Evolutionary conservation across 2,113 vertebrate genomes (phyloP).

Genomic region (Theristicus caerulescens): DNA sequence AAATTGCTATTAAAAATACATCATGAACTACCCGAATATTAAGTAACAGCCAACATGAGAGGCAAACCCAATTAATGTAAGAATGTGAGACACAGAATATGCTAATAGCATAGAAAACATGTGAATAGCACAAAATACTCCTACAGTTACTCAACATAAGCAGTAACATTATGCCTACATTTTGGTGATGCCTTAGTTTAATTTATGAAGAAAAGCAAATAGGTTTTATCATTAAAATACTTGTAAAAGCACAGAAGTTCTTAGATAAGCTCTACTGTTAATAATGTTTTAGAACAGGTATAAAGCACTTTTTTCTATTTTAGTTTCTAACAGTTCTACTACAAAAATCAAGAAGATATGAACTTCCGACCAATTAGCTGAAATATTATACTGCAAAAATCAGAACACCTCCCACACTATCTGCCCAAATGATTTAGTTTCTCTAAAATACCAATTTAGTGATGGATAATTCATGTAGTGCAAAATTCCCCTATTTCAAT

Average conservation of each 20-base stretch:
- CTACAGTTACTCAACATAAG: not conserved
- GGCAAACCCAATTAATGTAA: not conserved
- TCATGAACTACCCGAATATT: not conserved
- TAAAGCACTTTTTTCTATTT: not conserved
- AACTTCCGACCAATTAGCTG: not conserved
- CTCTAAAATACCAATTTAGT: not conserved
- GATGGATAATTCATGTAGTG: not conserved
- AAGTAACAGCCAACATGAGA: not conserved
- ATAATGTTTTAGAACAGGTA: not conserved
- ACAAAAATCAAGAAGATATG: not conserved
- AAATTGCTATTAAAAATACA: not conserved
- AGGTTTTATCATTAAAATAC: not conserved
- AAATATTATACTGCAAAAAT: not conserved
- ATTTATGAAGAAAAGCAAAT: not conserved
- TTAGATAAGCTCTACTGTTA: not conserved
- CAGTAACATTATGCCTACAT: not conserved
- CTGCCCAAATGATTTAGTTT: not conserved
- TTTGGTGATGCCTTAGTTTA: not conserved
- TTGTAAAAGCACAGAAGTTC: not conserved
- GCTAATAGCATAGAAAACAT: not conserved
- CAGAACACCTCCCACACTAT: not conserved
- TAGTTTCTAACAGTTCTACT: not conserved
- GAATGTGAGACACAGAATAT: not conserved
- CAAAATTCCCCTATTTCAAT: not conserved
- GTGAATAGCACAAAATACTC: not conserved